Evolutionary conservation across 1,140 invertebrate genomes (phyloP).

Genomic region (Procambarus virginalis): DNA sequence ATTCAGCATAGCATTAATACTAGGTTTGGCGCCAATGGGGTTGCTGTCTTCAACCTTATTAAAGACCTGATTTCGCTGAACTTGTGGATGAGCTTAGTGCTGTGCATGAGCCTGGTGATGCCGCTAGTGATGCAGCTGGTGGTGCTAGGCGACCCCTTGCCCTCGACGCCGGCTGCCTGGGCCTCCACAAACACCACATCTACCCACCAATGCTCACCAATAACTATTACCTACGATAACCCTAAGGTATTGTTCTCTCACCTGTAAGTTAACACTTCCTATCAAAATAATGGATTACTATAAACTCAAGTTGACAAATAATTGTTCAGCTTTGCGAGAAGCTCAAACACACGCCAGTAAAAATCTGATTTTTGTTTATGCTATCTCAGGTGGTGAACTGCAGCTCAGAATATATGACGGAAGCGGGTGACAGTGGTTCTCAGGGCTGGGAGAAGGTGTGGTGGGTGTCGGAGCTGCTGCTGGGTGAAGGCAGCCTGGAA

Average conservation of each 20-base stretch:
- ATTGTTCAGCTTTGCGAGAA: too few relatives aligned
- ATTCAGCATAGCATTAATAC: constrained; percentile 13
- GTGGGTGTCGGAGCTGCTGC: constrained; percentile 14
- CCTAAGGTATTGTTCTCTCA: constrained; percentile 4
- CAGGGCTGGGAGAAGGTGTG: not conserved
- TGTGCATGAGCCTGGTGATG: not conserved
- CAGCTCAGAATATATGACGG: not conserved
- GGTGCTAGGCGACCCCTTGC: not conserved
- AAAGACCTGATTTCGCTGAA: constrained; percentile 31
- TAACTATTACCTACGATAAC: not conserved
- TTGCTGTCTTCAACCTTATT: constrained; percentile 48
- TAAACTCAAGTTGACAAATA: too few relatives aligned
- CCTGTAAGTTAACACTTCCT: not conserved
- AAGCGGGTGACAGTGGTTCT: not conserved
- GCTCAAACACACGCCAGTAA: too few relatives aligned
- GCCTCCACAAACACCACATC: not conserved
- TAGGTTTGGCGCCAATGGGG: constrained; percentile 35
- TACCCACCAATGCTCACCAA: not conserved
- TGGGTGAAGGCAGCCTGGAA: constrained; percentile 41
- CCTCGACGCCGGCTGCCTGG: not conserved
- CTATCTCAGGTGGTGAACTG: constrained; percentile 23
- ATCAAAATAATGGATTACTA: not conserved
- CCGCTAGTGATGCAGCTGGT: not conserved
- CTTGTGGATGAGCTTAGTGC: constrained; percentile 11
- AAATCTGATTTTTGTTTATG: too few relatives aligned